A percentile compares a stretch with the other conserved stretches of the same genome.
phyloP scores from a whole-genome alignment of 2,797 vertebrate genomes.

The Knipowitschia caucasica region DNA sequence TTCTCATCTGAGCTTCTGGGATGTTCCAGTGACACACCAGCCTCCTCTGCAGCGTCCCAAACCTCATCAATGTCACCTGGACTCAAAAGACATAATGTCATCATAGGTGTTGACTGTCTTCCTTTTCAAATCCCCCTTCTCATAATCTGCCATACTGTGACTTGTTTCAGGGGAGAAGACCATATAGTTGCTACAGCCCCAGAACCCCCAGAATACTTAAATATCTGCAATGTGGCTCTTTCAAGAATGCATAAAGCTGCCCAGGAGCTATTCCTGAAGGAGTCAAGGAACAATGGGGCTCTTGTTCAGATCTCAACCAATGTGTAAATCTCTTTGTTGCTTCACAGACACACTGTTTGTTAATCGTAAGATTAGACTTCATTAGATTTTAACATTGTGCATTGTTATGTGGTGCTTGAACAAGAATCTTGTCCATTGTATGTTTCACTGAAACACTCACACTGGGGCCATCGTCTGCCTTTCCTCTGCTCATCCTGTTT shows the following conservation, averaged over 20 bases:
- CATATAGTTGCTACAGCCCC: conserved; percentile 45
- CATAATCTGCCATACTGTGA: conserved; percentile 46
- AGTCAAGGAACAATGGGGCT: conserved; percentile 67
- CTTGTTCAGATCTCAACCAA: conserved; percentile 66
- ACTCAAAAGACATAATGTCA: conserved; percentile 24
- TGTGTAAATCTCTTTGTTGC: conserved; percentile 57
- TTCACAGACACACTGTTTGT: conserved; percentile 33
- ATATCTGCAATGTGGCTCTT: conserved; percentile 48
- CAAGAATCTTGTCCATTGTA: background rate
- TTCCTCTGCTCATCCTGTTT: conserved; percentile 13
- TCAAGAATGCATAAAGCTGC: conserved; percentile 74
- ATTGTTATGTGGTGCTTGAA: conserved; percentile 8
- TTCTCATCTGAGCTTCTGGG: conserved; percentile 53
- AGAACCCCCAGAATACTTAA: conserved; percentile 41
- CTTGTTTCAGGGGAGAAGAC: conserved; percentile 40
- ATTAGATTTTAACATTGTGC: conserved; percentile 16
- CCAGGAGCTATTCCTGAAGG: conserved; percentile 68
- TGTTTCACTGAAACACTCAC: background rate
- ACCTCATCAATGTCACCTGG: conserved; percentile 49
- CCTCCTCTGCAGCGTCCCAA: conserved; percentile 42
- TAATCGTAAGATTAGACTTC: conserved; percentile 40
- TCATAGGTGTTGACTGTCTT: conserved; percentile 14
- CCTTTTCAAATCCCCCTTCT: background rate
- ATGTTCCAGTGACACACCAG: conserved; percentile 53
- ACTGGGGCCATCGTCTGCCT: background rate